Evolutionary conservation across 2,113 vertebrate genomes (phyloP), one percentile per base, ranked within the genome.

Genomic region (Alouatta palliata): DNA sequence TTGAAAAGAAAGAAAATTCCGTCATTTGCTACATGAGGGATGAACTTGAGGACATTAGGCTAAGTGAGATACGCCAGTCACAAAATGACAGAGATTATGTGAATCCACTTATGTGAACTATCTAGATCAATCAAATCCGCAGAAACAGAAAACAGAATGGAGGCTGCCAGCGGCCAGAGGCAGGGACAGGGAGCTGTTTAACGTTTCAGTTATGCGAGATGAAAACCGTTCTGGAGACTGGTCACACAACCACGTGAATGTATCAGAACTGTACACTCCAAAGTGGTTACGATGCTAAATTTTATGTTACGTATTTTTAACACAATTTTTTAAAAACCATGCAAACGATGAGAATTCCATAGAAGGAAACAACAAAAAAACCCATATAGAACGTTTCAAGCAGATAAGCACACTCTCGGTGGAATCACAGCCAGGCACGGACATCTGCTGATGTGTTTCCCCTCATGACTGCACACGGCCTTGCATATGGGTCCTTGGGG

Each of bases 381-480:
- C 13, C 10, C 35, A 25, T 0, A 11, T 0, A 66, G 12, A 25
- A 52, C 1, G 1, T 20, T 40, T 47, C 37, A 47, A 3, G 64
- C 10, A 64, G 45, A 49, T 4, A 27, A 7, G 14, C 2, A 1
- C 2, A 6, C 25, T 13, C 23, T 35, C 0, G 1, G 49, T 5
- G 20, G 54, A 85, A 27, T 20, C 47, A 16, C 45, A 30, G 32
- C 23, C 19, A 1, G 20, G 9, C 13, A 1, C 0, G 32, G 43
- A 16, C 0, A 8, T 30, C 37, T 3, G 19, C 0, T 0, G 32
- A 30, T 4, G 2, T 6, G 1, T 8, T 1, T 6, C 6, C 20
- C 35, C n/a, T 21, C 4, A 0, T 7, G 30, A 32, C 19, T 1
- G 0, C 3, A 13, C 3, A 68, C 4, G 43, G 23, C 45, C 56